Conservation (phyloP, 1,140 invertebrate species). For the Cylas formicarius region DNA sequence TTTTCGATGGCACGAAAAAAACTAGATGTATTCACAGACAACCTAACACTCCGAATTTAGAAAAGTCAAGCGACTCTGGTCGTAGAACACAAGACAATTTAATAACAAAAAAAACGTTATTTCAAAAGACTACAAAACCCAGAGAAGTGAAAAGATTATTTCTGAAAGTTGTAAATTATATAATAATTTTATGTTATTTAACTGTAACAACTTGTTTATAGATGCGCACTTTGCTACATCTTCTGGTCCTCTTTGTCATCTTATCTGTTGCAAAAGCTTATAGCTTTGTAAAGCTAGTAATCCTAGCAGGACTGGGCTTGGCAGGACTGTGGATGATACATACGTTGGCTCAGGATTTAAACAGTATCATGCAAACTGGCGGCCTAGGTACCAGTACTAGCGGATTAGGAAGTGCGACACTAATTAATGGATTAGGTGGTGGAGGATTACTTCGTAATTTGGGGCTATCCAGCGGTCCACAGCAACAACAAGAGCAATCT, state of each 20-base stretch:
- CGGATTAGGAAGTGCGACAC: slow-evolving; percentile 9
- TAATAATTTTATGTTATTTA: not conserved
- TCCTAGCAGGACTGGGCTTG: slow-evolving; percentile 30
- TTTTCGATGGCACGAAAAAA: too few relatives aligned
- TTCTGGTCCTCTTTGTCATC: slow-evolving; percentile 15
- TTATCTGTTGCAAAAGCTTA: slow-evolving; percentile 24
- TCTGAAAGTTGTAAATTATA: not conserved
- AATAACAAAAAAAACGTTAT: not conserved
- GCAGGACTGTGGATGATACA: slow-evolving; percentile 36
- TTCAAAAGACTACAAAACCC: not conserved
- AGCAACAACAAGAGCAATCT: too few relatives aligned
- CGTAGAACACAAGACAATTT: not conserved
- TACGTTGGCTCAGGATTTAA: slow-evolving; percentile 31
- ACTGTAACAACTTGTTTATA: slow-evolving; percentile 9
- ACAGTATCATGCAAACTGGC: slow-evolving; percentile 16
- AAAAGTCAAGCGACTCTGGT: not conserved
- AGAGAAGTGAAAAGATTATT: not conserved
- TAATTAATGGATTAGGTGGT: slow-evolving; percentile 5
- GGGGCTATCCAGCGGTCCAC: too few relatives aligned
- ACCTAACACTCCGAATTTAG: not conserved
- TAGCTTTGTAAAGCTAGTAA: slow-evolving; percentile 26
- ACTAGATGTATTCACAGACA: too few relatives aligned
- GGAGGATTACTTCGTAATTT: too few relatives aligned
- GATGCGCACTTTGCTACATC: slow-evolving; percentile 23
- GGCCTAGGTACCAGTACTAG: not conserved